These are phyloP conservation scores for Kryptolebias marmoratus DNA, from an alignment of 2,113 vertebrate species.

Conservation along the genomic window DNA sequence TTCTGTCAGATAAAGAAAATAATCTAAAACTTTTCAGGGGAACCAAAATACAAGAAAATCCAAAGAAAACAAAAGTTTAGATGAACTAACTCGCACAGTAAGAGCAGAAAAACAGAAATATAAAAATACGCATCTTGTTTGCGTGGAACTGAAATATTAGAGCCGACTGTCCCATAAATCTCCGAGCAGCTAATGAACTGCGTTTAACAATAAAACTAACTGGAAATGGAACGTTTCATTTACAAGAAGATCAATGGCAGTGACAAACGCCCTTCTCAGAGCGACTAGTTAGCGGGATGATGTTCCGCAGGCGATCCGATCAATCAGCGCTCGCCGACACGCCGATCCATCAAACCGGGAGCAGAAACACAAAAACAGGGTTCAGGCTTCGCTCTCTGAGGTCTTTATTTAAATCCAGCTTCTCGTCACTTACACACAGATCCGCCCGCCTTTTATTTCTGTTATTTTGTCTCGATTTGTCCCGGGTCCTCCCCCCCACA, in stretches of 20 bases:
- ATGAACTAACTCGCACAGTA: no score
- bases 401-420: conserved; percentile 55
- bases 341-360: conserved; percentile 77
- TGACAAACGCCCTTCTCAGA: conserved; percentile 75
- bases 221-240: conserved; percentile 83
- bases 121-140: no score
- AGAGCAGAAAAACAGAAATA: no score
- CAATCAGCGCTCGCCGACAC: conserved; percentile 75
- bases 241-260: conserved; percentile 81
- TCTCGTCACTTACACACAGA: conserved; percentile 61
- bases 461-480: not conserved
- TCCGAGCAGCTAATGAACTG: conserved; percentile 81
- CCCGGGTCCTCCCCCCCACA: conserved; percentile 12
- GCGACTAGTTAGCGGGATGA: conserved; percentile 75
- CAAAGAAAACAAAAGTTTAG: no score
- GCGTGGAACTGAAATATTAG: conserved; percentile 9
- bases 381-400: conserved; percentile 42
- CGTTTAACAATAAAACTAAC: conserved; percentile 83
- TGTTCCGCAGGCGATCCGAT: conserved; percentile 78
- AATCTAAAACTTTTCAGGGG: no score
- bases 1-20: no score
- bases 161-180: conserved; percentile 76
- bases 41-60: no score
- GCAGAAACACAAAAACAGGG: conserved; percentile 36
- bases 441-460: conserved; percentile 55